Evolutionary conservation across 1,140 invertebrate species (phyloP), one percentile per base, ranked within the genome.

Genomic region (Orius insidiosus): DNA sequence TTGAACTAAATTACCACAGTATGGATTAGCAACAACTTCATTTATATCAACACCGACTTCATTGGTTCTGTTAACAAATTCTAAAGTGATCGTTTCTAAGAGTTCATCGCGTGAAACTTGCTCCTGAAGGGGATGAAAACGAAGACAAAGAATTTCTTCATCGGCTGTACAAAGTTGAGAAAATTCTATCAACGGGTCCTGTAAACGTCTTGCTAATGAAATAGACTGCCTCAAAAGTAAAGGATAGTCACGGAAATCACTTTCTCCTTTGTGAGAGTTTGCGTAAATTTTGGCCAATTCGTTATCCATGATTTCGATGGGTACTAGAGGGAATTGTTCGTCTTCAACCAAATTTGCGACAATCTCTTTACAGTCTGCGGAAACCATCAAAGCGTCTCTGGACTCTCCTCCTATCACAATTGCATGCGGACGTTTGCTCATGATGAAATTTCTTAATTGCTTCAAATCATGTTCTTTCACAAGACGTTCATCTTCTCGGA

Each of bases 11-110:
- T 89, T 82, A 1, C 80, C 71, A 1, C 86, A 86, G 52, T 96
- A 82, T 0, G 82, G 72, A 45, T 88, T 85, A 45, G 86, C 74
- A 1, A 98, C 78, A 10, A 87, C 84, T 55, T 83, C 69, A 60
- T 99, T 99, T 4, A 99, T 76, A 60, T 99, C 95, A 0, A 99
- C 89, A n/a, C 96, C 96, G 5, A 98, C 92, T 69, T 97, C 92
- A 62, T 96, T 97, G 0, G 92, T 87, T 44, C 88, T 49, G 56
- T 77, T 78, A 0, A 97, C 85, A 62, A 98, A 96, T 67, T 96
- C 89, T 13, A 88, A 58, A 50, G 88, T 80, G 1, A 97, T 67
- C 8, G 80, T 79, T 56, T 89, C 83, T 1, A 90, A 54, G 11
- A 95, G 60, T 45, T 89, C 83, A 38, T 97, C 90, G 58, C 85